Base-by-base conservation (phyloP, 30 jellyfish, hydroid and myxozoan species). In the Hydractinia echinata region DNA sequence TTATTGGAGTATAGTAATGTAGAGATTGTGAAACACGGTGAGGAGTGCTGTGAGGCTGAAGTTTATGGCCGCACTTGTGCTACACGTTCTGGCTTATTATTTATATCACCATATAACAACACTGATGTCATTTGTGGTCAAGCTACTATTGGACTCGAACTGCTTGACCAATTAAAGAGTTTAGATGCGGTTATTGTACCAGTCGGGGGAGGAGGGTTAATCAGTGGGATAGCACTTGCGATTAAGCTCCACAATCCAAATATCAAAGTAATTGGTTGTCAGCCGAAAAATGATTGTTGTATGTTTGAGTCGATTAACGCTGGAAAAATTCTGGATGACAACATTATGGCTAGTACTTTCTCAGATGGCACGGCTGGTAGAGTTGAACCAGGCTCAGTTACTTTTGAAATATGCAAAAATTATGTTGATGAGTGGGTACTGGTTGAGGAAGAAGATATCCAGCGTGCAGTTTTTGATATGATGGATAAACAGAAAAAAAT, bases 191-290 rank as follows among this genome's bases (percentile, higher is more conserved):
- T 91, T 13, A 86, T 91, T 58, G 84, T 81, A 7, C 82, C 98
- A 19, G 98, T 91, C 21, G 98, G 98, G 1, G 98, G 96, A 4
- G 98, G 98, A 51, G 96, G 98, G 4, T 78, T 91, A 13, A 83
- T 86, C 15, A 58, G 95, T 30, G 98, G 98, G 30, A 77, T 91
- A 6, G 91, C 96, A 5, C 6, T 84, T 5, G 81, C 74, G 15
- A 7, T 91, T 74, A 91, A 91, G 68, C 61, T 55, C 15, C 51
- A 49, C 64, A 91, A 86, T 18, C 86, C 95, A 5, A 54, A 73
- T 14, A 76, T 91, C 1, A 71, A 82, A 83, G 91, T 81, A 20
- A 81, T 84, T 51, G 97, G 95, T 21, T 84, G 95, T 86, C 95
- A 84, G 39, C 92, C 97, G 6, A 72, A 53, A 13, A 85, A 81